Base-by-base conservation (phyloP, 1,140 invertebrate species). In the Spodoptera frugiperda region DNA sequence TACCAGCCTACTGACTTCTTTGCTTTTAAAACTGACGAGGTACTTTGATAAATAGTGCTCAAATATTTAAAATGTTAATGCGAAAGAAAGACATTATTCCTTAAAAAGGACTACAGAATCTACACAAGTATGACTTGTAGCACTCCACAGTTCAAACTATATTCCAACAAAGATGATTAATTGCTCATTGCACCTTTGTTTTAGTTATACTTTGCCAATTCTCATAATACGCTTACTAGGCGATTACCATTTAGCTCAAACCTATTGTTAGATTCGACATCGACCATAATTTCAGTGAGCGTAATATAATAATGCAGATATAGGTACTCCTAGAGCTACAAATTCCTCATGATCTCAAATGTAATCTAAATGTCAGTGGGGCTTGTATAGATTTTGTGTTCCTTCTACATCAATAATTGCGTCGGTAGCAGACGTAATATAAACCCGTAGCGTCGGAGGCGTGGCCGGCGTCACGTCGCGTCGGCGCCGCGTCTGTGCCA, bases 391-490 rank as follows among this genome's bases (percentile, higher is more conserved):
- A 80, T 82, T 82, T 77, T 78, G 72, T 77, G 68, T 80, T 81
- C 70, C 80, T 76, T 74, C 72, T 73, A 81, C 72, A 82, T 78
- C 73, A 80, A 77, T 78, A 79, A 79, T 80, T 81, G 76, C 63
- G 79, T 81, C 61, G 74, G 71, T 81, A 80, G 55, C 78, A 85
- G 82, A 82, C 80, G 81, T 87, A 88, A 85, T 86, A 85, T 84
- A 87, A 83, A 81, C 83, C 81, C 76, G 81, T 85, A 80, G 80
- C 82, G 81, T 81, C 78, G 88, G 85, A 87, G 89, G 91, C 89
- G 91, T 91, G 91, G 91, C 75, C 79, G 77, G 81, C 87, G 88
- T 90, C 90, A 90, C 86, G 90, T 84, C 91, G 84, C 84, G 85
- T 89, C 87, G 91, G 86, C 89, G 89, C 88, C 91, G 82, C 78